These are phyloP conservation scores for Pycnonotus jocosus DNA, from an alignment of 2,113 vertebrate genomes.

Conservation along the genomic window DNA sequence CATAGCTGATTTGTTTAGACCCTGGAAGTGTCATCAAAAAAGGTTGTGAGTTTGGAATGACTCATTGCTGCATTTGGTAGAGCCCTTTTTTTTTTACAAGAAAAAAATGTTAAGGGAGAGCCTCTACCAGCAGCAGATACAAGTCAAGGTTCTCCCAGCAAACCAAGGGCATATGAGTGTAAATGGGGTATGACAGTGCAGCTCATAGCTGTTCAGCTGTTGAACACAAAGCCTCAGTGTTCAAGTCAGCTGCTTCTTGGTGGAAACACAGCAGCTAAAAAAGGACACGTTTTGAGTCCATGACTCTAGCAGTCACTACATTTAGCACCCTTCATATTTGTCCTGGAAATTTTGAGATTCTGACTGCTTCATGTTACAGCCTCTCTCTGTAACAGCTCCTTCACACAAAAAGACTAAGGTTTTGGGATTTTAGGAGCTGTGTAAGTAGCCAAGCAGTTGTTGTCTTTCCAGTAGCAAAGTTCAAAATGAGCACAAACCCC, in stretches of 20 bases:
- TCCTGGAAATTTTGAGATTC: neutral
- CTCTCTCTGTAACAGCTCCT: neutral
- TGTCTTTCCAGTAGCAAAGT: neutral
- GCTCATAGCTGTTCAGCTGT: neutral
- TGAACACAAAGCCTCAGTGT: neutral
- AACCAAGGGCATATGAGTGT: neutral
- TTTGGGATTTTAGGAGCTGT: neutral
- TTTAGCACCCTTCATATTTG: neutral
- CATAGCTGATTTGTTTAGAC: neutral
- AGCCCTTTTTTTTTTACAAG: neutral
- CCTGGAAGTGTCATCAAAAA: neutral
- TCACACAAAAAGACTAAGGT: neutral
- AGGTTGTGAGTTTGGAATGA: neutral
- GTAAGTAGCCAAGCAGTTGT: neutral
- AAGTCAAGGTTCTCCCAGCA: accelerated
- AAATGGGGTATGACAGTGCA: too few relatives aligned
- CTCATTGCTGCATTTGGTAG: neutral
- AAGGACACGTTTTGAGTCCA: neutral
- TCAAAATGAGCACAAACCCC: neutral
- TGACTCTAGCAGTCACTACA: neutral
- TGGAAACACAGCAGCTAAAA: neutral
- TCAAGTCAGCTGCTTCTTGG: neutral
- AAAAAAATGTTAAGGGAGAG: neutral
- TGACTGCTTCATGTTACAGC: neutral
- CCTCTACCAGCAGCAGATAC: neutral